Base-by-base conservation (phyloP, 2,888 invertebrate genomes). In the Hirtodrosophila alboralis region DNA sequence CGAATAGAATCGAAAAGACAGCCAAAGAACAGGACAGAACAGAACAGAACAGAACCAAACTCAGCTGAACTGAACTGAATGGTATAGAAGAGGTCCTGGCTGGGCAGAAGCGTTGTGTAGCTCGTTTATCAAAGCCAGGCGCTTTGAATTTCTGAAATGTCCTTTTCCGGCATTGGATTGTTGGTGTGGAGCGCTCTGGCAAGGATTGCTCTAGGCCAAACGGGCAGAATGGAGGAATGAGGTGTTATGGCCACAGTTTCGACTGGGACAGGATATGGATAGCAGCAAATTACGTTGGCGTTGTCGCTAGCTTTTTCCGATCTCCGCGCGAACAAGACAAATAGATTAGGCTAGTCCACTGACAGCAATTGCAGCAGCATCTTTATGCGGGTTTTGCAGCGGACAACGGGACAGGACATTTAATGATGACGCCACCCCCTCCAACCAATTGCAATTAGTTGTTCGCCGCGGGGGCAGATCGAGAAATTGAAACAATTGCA, bases 131-230 rank as follows among this genome's bases (percentile, higher is more conserved):
- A 79, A 79, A 79, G 84, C 81, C 81, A 69, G 57, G 57, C 79
- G 86, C 84, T 79, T 84, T 79, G 81, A 84, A 86, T 76, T 79
- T 84, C 53, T 64, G 77, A 76, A 79, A 84, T 86, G 86, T 84
- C 84, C 63, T 80, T 21, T 86, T 84, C 85, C 86, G 78, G 54
- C 36, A 14, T 43, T 43, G 48, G 56, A 64, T 65, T 26, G 34
- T 43, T 43, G 48, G 56, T 56, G 56, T 26, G 34, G 44, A 56
- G 34, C 45, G n/a, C n/a, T n/a, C 68, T 57, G 51, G 45, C 40
- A 27, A n/a, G 53, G 37, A 38, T 47, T 10, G 37, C 14, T 12
- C 10, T 9, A 4, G 45, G 27, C 36, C n/a, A n/a, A n/a, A n/a
- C n/a, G n/a, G 26, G 30, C 31, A 10, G 40, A 8, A 12, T 18